Evolutionary conservation across 2,113 vertebrate genomes (phyloP).

Genomic region (Oxyura jamaicensis): DNA sequence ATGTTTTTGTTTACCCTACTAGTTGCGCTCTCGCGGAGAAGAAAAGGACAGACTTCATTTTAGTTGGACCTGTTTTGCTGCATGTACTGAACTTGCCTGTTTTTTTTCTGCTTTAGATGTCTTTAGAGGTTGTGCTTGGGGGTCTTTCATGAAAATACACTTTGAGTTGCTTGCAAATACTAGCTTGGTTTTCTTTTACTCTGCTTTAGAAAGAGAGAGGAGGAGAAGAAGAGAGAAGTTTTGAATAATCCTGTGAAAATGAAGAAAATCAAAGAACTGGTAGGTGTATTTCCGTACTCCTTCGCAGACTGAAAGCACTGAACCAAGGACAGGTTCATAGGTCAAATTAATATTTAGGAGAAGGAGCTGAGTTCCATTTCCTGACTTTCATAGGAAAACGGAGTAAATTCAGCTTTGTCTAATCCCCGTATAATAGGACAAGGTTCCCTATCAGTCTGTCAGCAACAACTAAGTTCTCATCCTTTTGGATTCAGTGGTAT

Average conservation of each 20-base stretch:
- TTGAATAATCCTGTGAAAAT: slow-evolving; percentile 97
- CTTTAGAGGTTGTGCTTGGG: neutral
- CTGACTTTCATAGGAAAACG: neutral
- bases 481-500: neutral
- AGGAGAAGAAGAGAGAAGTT: slow-evolving; percentile 94
- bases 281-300: slow-evolving; percentile 59
- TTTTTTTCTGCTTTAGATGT: neutral
- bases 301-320: neutral
- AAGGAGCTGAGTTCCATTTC: neutral
- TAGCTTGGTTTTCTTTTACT: neutral
- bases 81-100: too few species aligned
- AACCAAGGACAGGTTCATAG: neutral
- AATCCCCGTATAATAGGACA: neutral
- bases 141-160: neutral
- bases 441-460: neutral
- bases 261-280: slow-evolving; percentile 96
- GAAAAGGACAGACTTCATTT: neutral
- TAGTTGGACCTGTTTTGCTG: neutral
- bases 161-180: neutral
- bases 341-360: neutral
- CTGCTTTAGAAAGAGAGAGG: slow-evolving; percentile 88
- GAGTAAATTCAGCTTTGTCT: neutral
- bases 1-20: neutral
- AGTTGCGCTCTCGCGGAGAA: too few species aligned
- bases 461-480: neutral